These are phyloP conservation scores for Erpobdella octoculata DNA, from an alignment of 2,888 invertebrate genomes.

Conservation along the genomic window DNA sequence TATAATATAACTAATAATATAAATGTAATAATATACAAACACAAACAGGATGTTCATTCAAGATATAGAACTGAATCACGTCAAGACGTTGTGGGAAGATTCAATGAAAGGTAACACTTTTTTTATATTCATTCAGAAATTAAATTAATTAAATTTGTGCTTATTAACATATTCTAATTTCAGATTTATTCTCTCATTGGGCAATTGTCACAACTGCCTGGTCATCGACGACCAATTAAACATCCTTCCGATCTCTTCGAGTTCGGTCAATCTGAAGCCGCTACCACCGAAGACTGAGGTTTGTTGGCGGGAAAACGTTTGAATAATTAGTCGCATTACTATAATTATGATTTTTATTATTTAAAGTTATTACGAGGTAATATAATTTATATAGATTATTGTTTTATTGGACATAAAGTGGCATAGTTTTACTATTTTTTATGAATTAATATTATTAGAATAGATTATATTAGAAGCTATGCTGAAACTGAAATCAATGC, in stretches of 20 bases:
- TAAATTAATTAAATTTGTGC: neutral
- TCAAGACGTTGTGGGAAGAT: no score
- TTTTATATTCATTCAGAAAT: conserved; percentile 65
- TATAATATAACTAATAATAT: no score
- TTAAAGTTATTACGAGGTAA: neutral
- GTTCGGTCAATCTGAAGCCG: no score
- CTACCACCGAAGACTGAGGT: conserved; percentile 53
- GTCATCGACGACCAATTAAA: conserved; percentile 89
- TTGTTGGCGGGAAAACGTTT: neutral
- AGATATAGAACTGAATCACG: no score
- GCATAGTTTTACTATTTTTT: neutral
- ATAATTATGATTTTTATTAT: neutral
- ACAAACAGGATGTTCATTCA: no score
- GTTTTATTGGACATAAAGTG: neutral
- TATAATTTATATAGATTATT: neutral
- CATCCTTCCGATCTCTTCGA: conserved; percentile 83
- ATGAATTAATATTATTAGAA: neutral
- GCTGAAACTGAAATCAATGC: no score
- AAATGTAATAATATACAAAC: no score
- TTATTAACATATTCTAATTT: conserved; percentile 30
- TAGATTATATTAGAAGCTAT: neutral
- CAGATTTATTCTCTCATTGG: conserved; percentile 75
- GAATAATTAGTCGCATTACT: neutral
- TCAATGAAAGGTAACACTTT: conserved; percentile 68
- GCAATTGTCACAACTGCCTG: conserved; percentile 75